These are phyloP conservation scores for Picathartes gymnocephalus DNA, from an alignment of 2,113 vertebrate genomes.

Conservation along the genomic window DNA sequence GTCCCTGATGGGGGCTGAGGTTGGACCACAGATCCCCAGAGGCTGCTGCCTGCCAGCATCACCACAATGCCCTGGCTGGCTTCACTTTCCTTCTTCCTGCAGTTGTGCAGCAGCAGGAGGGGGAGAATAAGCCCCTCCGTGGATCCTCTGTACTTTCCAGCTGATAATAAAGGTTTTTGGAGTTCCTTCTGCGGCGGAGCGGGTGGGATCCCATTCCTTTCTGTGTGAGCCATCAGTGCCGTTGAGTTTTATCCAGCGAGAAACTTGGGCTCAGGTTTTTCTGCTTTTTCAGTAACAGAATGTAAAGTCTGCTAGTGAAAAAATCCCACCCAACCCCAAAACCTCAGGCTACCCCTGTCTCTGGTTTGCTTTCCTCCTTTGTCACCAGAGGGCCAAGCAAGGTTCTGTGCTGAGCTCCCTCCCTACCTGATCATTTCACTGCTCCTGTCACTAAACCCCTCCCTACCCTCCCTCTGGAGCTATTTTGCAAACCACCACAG, in stretches of 20 bases:
- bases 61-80: background rate
- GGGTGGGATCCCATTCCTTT: background rate
- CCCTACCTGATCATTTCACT: background rate
- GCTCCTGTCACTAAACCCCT: background rate
- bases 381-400: background rate
- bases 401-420: background rate
- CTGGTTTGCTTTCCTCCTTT: background rate
- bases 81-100: background rate
- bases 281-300: background rate
- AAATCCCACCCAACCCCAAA: background rate
- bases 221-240: background rate
- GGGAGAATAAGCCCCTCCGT: background rate
- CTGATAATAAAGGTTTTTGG: background rate
- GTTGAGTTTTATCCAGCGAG: background rate
- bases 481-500: background rate
- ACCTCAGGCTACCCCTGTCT: background rate
- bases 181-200: fast-evolving
- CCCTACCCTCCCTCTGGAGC: background rate
- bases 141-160: background rate
- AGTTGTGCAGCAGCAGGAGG: background rate
- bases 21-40: background rate
- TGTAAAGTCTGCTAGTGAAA: background rate
- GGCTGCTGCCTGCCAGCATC: background rate
- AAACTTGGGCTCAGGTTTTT: background rate
- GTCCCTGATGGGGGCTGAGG: background rate